Base-by-base conservation (phyloP, 1,140 invertebrate genomes). In the Drosophila auraria region DNA sequence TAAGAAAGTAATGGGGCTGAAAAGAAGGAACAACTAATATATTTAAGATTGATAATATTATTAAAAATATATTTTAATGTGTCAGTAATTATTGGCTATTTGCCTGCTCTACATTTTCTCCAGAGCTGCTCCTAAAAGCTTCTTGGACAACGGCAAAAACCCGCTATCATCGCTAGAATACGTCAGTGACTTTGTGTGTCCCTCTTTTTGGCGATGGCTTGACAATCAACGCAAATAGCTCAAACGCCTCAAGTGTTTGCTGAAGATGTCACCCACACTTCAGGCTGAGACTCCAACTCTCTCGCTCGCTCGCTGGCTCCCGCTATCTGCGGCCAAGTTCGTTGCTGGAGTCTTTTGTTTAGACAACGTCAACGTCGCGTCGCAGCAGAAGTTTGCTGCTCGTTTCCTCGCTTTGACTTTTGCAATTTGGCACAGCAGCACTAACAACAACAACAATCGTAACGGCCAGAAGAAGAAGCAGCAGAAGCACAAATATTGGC, bases 151-250 rank as follows among this genome's bases (percentile, higher is more conserved):
- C 51, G 51, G 51, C 27, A 54, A 12, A n/a, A 51, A 30, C 20
- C 33, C 36, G 47, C 50, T 71, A 54, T 51, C 68, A 71, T 49
- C 68, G 12, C 68, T 71, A 71, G 50, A 66, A 25, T 36, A 45
- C 12, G 12, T 27, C 25, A 25, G 20, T 66, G 14, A 69, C 38
- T 49, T 50, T 69, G 66, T 58, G 27, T 68, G 54, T 45, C 68
- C 59, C 62, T 73, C 49, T 53, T 63, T 62, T 56, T 78, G 49
- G 64, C 50, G 77, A 63, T 79, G 75, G 56, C 76, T 78, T 90
- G 86, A 89, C 86, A 90, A 90, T 90, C 86, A 90, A 90, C 82
- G 86, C 86, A 90, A 90, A 90, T 90, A 90, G 86, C 86, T 90
- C 86, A 90, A 90, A 90, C 82, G 86, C 86, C 82, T 90, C 86